Conservation (phyloP, 2,113 vertebrate species). For the Gallinago undulata region DNA sequence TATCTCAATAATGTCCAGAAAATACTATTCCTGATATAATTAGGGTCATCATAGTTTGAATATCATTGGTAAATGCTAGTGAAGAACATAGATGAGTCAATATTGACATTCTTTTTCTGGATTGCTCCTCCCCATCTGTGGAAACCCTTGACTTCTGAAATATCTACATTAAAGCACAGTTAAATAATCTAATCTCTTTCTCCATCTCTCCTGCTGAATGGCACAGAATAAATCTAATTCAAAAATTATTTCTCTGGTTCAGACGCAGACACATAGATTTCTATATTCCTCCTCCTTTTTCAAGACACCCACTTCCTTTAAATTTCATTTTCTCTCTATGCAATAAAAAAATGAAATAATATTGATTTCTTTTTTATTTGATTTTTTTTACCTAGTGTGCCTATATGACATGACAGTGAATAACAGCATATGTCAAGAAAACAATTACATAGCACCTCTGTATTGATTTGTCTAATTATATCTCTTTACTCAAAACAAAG, state of each 20-base stretch:
- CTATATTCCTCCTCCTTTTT: constrained; percentile 28
- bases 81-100: not conserved
- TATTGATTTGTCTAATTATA: constrained; percentile 8
- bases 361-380: not conserved
- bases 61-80: not conserved
- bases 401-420: not conserved
- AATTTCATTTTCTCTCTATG: constrained; percentile 43
- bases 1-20: not conserved
- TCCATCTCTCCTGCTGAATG: not conserved
- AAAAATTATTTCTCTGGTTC: constrained; percentile 2
- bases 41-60: not conserved
- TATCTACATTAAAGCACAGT: constrained; percentile 13
- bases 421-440: not conserved
- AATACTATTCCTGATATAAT: not conserved
- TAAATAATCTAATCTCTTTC: constrained; percentile 17
- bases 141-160: not conserved
- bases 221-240: constrained; percentile 49
- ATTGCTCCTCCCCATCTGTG: not conserved
- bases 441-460: not conserved
- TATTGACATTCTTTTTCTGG: not conserved
- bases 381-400: not conserved
- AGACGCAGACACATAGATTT: not conserved
- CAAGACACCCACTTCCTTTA: constrained; percentile 42
- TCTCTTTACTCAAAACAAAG: not conserved
- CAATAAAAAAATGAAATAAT: constrained; percentile 42